Base-by-base conservation (phyloP, 2,797 vertebrate species). In the Cyclopterus lumpus region DNA sequence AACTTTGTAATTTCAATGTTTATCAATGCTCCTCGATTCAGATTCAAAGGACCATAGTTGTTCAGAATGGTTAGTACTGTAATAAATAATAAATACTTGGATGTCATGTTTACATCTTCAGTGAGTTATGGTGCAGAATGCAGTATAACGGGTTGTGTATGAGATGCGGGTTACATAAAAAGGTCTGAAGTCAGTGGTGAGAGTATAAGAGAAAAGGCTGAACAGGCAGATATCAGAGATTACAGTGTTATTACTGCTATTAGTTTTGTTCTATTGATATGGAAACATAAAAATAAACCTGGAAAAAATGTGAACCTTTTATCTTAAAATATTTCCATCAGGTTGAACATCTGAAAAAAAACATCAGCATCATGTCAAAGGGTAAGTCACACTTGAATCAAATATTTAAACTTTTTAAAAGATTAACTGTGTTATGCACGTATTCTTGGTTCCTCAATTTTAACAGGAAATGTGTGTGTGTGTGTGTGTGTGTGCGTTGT, bases 341-440 rank as follows among this genome's bases (percentile, higher is more conserved):
- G 85, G 64, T 51, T 73, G 8, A 77, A 75, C 10, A 22, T 77
- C 66, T 30, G 55, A 73, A 40, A 55, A n/a, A 8, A 75, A 78
- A 73, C n/a, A 73, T 20, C 60, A 53, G 67, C 61, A 86, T 46
- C 77, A 93, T 93, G 92, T 82, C 89, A 57, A 26, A 82, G 69
- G 66, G 92, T 83, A 81, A 77, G 63, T 61, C 54, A n/a, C 34
- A 24, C 2, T 34, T 55, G 0, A 66, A 32, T 59, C 2, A 3
- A 54, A 38, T 26, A 59, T 49, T 61, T 67, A 14, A 67, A 44
- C 48, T 1, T 24, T 54, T 65, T 16, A 28, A 32, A 16, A 51
- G 16, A 38, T 62, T n/a, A 16, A 62, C 62, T 15, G 15, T 6
- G 16, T n/a, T 15, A 36, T 64, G 26, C 0, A 53, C 16, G 3